Conservation (phyloP, 2,888 invertebrate genomes). For the Oxyteleia sp. region DNA sequence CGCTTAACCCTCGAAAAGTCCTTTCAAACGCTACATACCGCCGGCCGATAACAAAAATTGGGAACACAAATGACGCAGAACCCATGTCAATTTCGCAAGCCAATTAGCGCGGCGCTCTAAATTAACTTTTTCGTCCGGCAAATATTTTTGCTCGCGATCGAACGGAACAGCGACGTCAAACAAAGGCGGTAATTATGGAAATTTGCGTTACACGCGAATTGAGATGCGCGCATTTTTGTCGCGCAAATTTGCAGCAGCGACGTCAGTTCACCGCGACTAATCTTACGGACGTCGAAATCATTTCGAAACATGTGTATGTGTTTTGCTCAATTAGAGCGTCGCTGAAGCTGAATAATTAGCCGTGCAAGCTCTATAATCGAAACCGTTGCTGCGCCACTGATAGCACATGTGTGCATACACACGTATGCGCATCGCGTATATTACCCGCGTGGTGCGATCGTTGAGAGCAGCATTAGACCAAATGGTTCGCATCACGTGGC, state of each 20-base stretch:
- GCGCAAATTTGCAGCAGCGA: neutral
- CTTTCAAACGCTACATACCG: conserved; percentile 13
- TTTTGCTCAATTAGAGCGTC: conserved; percentile 70
- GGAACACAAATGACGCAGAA: conserved; percentile 2
- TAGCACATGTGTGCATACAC: conserved; percentile 41
- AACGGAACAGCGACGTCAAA: conserved; percentile 1
- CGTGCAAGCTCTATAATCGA: conserved; percentile 69
- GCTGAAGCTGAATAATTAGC: conserved; percentile 69
- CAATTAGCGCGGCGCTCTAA: conserved; percentile 3
- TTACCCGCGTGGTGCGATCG: conserved; percentile 36
- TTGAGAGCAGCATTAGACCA: conserved; percentile 55
- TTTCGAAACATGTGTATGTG: conserved; percentile 52
- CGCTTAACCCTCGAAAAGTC: conserved; percentile 24
- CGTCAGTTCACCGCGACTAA: conserved; percentile 13
- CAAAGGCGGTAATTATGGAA: conserved; percentile 3
- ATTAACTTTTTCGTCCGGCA: conserved; percentile 22
- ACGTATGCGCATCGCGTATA: conserved; percentile 33
- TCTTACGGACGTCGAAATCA: conserved; percentile 48
- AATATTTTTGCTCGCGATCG: neutral
- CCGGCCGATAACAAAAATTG: conserved; percentile 32
- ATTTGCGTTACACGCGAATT: neutral
- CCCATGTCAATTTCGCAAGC: conserved; percentile 8
- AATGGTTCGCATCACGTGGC: conserved; percentile 52
- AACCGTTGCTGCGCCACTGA: conserved; percentile 59
- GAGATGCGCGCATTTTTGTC: conserved; percentile 24